Evolutionary conservation across 2,113 vertebrate species (phyloP), one percentile per base, ranked within the genome.

Genomic region (Bambusicola thoracicus): DNA sequence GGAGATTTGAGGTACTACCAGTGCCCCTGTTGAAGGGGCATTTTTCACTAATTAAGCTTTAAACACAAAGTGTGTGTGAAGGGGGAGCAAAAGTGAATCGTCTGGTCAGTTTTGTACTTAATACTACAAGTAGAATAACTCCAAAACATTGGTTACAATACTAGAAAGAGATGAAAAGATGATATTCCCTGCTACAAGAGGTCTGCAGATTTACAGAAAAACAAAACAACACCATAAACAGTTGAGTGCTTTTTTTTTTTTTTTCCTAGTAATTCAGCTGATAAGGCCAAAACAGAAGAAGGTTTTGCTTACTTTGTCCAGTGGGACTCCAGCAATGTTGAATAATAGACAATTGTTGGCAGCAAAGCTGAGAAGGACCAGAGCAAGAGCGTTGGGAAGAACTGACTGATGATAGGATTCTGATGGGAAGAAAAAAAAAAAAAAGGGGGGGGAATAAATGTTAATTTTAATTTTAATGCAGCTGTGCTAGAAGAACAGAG

Each of bases 301-400:
- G 59, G 75, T 16, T 6, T 32, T 63, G 38, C 98, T 95, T 98
- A 99, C 99, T 98, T 99, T 97, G 98, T 99, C 99, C 99, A 99
- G 95, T 99, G 99, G 4, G 98, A 97, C 93, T 99, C 99, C 94
- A 98, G 96, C 46, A 99, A 94, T 0, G 99, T 99, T 36, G 99
- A 99, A n/a, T 99, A 99, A 95, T 99, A 99, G 14, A 99, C 99
- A 2, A 99, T 78, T 24, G 98, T 98, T 4, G 99, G 99, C 22
- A 99, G 96, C 76, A 99, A 95, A 5, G 99, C 98, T 3, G 99
- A 99, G 97, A 99, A 99, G 76, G 98, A 96, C 99, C 99, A 99
- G 81, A 99, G 98, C 70, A 99, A 97, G 46, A 99, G 91, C 0
- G 99, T 99, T n/a, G 99, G 99, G 95, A 99, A 99, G 97, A 99